Evolutionary conservation across 1,140 invertebrate species (phyloP).

Genomic region (Drosophila tropicalis): DNA sequence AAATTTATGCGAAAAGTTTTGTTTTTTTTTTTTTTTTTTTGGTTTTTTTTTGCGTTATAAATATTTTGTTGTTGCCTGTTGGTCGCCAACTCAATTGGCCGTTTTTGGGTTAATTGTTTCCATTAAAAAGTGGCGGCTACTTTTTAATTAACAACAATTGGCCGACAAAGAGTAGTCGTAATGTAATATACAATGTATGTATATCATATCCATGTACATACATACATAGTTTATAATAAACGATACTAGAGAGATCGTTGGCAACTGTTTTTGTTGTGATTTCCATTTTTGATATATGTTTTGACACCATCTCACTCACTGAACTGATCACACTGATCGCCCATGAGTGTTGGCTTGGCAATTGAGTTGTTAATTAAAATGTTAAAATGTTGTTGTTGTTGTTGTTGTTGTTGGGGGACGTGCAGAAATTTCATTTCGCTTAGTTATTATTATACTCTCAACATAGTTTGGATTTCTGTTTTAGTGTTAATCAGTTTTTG

Average conservation of each 20-base stretch:
- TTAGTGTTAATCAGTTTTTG: conserved; percentile 50
- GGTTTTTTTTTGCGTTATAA: conserved; percentile 49
- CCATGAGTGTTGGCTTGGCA: conserved; percentile 31
- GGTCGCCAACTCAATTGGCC: conserved; percentile 65
- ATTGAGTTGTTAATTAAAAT: conserved; percentile 79
- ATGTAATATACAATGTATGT: conserved; percentile 26
- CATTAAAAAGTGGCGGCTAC: conserved; percentile 78
- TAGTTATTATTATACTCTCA: background rate
- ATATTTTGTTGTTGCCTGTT: conserved; percentile 31
- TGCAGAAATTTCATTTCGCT: conserved; percentile 50
- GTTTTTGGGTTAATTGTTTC: conserved; percentile 82
- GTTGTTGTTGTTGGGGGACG: conserved; percentile 42
- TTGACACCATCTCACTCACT: conserved; percentile 64
- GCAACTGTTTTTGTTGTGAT: conserved; percentile 46
- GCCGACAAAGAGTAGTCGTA: conserved; percentile 37
- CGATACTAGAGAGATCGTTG: conserved; percentile 23
- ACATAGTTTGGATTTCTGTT: conserved; percentile 26
- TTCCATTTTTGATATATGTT: conserved; percentile 77
- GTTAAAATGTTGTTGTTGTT: conserved; percentile 24
- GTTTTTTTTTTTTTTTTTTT: conserved; percentile 27
- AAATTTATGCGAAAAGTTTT: conserved; percentile 57
- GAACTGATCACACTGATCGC: background rate
- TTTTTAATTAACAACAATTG: conserved; percentile 82
- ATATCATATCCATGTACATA: background rate
- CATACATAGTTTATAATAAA: conserved; percentile 6